These are phyloP conservation scores for Chelonus formosanus DNA, from an alignment of 2,888 invertebrate genomes.

Conservation along the genomic window DNA sequence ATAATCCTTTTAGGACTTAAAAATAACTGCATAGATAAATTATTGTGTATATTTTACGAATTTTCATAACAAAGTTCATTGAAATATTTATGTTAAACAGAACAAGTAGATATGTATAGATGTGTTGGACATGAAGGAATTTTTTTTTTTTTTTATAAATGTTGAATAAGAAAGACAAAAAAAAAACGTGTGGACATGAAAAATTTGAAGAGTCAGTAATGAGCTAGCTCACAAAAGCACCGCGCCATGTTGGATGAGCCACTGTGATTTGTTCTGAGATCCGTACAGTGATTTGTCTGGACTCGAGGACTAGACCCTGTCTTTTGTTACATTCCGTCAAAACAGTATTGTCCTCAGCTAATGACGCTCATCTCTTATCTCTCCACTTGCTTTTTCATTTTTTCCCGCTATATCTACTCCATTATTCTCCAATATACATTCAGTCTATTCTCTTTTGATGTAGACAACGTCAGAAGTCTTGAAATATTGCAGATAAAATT, in stretches of 20 bases:
- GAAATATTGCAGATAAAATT: too few species aligned
- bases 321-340: slow-evolving; percentile 50
- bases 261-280: slow-evolving; percentile 61
- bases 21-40: too few species aligned
- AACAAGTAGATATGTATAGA: too few species aligned
- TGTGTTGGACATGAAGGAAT: slow-evolving; percentile 2
- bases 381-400: slow-evolving; percentile 15
- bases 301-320: slow-evolving; percentile 36
- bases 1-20: too few species aligned
- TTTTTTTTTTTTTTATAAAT: not conserved
- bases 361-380: slow-evolving; percentile 49
- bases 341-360: slow-evolving; percentile 59
- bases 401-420: not conserved
- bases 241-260: slow-evolving; percentile 47
- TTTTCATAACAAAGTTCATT: too few species aligned
- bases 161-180: slow-evolving; percentile 13
- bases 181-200: slow-evolving; percentile 48
- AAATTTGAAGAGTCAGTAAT: slow-evolving; percentile 61
- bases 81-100: too few species aligned
- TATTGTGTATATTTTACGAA: too few species aligned
- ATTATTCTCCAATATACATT: not conserved
- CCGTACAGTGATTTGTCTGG: slow-evolving; percentile 60
- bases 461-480: too few species aligned
- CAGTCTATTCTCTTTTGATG: not conserved
- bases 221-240: slow-evolving; percentile 58